Evolutionary conservation across 2,888 invertebrate genomes (phyloP).

Genomic region (Drosophila meridionalis): DNA sequence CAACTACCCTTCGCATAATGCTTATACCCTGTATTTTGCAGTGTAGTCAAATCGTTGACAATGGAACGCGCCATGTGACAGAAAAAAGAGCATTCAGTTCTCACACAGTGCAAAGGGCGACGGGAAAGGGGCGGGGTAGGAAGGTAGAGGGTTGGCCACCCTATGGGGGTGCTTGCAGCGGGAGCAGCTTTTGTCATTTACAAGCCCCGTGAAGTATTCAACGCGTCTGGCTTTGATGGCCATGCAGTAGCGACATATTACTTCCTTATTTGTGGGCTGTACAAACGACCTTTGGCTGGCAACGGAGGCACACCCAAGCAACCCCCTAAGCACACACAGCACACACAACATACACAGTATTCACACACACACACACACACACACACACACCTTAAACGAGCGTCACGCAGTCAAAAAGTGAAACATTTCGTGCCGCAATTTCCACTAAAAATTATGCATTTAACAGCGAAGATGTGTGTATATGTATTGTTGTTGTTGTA

Average conservation of each 20-base stretch:
- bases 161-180: conserved; percentile 6
- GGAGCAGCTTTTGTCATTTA: conserved; percentile 31
- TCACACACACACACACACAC: not conserved
- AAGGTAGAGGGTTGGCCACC: not conserved
- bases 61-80: conserved; percentile 35
- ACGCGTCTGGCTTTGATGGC: conserved; percentile 75
- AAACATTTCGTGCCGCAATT: conserved; percentile 71
- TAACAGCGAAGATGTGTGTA: conserved; percentile 23
- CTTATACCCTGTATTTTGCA: not conserved
- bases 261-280: conserved; percentile 81
- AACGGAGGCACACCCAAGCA: conserved; percentile 23
- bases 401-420: conserved; percentile 52
- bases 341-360: not conserved
- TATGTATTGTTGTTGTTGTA: not conserved
- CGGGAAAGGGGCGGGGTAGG: not conserved
- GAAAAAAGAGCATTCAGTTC: conserved; percentile 47
- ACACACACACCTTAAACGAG: conserved; percentile 1
- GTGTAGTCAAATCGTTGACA: conserved; percentile 39
- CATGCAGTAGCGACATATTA: conserved; percentile 77
- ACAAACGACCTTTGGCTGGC: conserved; percentile 62
- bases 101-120: conserved; percentile 12
- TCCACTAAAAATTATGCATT: conserved; percentile 65
- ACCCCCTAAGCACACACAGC: conserved; percentile 5
- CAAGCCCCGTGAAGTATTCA: conserved; percentile 48
- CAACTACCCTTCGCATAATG: not conserved